Evolutionary conservation across 2,113 vertebrate species (phyloP).

Genomic region (Lanius collurio): DNA sequence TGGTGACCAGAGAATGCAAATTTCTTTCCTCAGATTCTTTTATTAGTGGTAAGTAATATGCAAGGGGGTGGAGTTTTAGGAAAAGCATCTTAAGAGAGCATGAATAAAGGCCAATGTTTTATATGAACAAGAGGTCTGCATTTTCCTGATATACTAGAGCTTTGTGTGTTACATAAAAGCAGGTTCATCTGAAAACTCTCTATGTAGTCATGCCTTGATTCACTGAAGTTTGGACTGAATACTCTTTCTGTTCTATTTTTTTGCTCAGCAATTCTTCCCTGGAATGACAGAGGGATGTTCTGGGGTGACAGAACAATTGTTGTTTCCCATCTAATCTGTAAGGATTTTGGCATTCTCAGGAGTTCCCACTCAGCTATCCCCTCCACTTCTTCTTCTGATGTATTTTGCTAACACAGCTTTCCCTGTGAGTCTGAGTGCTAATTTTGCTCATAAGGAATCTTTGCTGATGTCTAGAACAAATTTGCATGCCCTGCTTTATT

Average conservation of each 20-base stretch:
- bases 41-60: not conserved
- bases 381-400: not conserved
- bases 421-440: not conserved
- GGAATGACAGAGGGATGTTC: not conserved
- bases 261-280: not conserved
- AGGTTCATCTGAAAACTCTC: not conserved
- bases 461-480: not conserved
- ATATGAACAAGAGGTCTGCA: not conserved
- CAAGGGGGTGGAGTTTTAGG: not conserved
- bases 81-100: not conserved
- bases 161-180: slow-evolving; percentile 1
- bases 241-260: not conserved
- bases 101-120: not conserved
- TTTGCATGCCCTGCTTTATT: not conserved
- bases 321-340: not conserved
- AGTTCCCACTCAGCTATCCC: not conserved
- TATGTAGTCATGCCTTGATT: not conserved
- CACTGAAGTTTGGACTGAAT: not conserved
- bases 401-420: not conserved
- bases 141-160: not conserved
- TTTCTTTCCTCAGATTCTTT: not conserved
- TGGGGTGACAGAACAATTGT: not conserved
- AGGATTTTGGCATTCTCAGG: not conserved
- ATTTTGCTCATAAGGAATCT: not conserved
- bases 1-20: not conserved